Percentiles rank a stretch among this genome's conserved stretches.
These are phyloP conservation scores for Ciona savignyi DNA, from an alignment of 23 tunicate species.

Conservation along the genomic window DNA sequence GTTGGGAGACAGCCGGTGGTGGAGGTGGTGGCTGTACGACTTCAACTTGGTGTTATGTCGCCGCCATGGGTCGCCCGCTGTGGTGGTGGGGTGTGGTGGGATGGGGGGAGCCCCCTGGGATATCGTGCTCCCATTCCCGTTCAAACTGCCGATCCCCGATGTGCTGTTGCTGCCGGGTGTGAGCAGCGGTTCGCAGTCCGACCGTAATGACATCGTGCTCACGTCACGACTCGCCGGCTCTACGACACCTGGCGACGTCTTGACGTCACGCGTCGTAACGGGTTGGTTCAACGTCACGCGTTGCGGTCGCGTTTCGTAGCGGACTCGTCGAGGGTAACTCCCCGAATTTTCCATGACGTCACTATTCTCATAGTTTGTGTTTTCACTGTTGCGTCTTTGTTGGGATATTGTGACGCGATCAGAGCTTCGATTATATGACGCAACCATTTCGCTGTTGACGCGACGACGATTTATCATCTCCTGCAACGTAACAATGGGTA, in stretches of 20 bases:
- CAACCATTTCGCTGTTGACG: constrained; percentile 61
- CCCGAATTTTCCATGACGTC: constrained; percentile 26
- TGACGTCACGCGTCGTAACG: constrained; percentile 9
- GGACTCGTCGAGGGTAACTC: constrained; percentile 37
- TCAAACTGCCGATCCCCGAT: constrained; percentile 86
- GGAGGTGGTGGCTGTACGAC: constrained; percentile 7
- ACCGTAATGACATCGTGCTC: constrained; percentile 57
- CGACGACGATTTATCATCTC: constrained; percentile 82
- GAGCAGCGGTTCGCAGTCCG: constrained; percentile 69
- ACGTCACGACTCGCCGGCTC: constrained; percentile 17
- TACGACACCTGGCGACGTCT: constrained; percentile 10
- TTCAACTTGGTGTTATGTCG: constrained; percentile 18
- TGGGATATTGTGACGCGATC: constrained; percentile 20
- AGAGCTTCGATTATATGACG: constrained; percentile 34
- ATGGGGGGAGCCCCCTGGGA: constrained; percentile 27
- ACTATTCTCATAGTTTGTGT: constrained; percentile 70
- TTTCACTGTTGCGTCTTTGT: constrained; percentile 35
- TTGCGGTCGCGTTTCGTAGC: constrained; percentile 20
- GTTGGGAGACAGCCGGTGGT: constrained; percentile 16
- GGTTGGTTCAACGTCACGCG: not conserved
- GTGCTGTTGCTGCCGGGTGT: constrained; percentile 88
- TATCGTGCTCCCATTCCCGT: constrained; percentile 36
- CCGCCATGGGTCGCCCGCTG: constrained; percentile 37
- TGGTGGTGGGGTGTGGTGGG: constrained; percentile 20
- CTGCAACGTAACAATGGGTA: constrained; percentile 26